phyloP scores from a whole-genome alignment of 2,113 vertebrate genomes.

The Peromyscus californicus region DNA sequence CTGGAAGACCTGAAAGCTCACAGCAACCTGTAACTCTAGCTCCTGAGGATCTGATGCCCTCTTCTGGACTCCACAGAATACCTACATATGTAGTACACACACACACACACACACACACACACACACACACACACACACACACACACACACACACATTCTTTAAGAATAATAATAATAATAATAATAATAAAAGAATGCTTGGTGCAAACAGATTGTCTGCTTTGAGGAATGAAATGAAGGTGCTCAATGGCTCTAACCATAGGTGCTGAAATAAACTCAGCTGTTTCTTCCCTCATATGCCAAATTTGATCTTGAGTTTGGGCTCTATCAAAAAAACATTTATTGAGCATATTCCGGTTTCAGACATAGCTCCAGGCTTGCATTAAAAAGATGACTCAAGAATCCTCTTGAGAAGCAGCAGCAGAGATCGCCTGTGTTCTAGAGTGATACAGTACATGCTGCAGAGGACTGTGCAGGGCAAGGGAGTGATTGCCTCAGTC shows the following conservation, averaged over 20 bases:
- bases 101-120: neutral
- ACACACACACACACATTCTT: neutral
- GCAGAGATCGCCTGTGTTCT: neutral
- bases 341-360: neutral
- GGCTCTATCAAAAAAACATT: neutral
- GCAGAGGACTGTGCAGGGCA: neutral
- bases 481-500: neutral
- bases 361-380: neutral
- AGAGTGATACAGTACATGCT: neutral
- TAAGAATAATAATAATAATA: neutral
- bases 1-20: neutral
- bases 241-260: neutral
- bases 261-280: neutral
- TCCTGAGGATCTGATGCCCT: neutral
- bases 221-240: constrained; percentile 4
- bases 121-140: neutral
- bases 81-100: too few relatives aligned
- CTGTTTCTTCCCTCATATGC: neutral
- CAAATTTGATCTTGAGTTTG: constrained; percentile 1
- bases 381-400: neutral
- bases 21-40: neutral
- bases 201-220: neutral
- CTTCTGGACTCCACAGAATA: neutral
- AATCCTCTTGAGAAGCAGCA: neutral
- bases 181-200: neutral